Evolutionary conservation across 1,140 invertebrate genomes (phyloP).

Genomic region (Pseudoatta argentina): DNA sequence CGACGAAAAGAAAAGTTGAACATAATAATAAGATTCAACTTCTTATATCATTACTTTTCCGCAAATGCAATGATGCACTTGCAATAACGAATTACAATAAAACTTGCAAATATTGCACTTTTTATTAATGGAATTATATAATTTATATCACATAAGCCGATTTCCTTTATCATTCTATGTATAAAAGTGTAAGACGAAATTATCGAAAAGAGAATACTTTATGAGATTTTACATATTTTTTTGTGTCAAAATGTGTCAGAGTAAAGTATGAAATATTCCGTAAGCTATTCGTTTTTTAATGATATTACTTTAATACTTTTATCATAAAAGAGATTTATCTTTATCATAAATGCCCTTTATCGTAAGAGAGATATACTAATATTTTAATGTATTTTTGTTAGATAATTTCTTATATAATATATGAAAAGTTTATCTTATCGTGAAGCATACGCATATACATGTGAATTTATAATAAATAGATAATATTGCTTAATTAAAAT

Average conservation of each 20-base stretch:
- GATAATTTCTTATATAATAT: not conserved
- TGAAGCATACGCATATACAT: not conserved
- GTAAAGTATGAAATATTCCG: constrained; percentile 7
- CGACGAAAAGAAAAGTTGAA: not conserved
- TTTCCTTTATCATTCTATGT: not conserved
- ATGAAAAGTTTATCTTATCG: not conserved
- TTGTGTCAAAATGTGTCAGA: not conserved
- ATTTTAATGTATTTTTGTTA: not conserved
- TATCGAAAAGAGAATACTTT: not conserved
- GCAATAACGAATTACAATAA: not conserved
- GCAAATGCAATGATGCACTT: not conserved
- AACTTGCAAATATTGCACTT: not conserved
- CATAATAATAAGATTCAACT: not conserved
- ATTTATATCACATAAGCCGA: not conserved
- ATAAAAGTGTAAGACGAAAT: not conserved
- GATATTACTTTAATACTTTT: constrained; percentile 26
- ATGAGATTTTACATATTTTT: not conserved
- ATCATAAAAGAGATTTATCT: constrained; percentile 6
- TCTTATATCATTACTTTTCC: constrained; percentile 5
- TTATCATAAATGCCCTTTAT: constrained; percentile 18
- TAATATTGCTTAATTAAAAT: constrained; percentile 6
- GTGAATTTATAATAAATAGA: not conserved
- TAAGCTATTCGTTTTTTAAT: constrained; percentile 8
- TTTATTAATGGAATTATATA: not conserved
- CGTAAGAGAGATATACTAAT: not conserved